Conservation (phyloP, 2,888 invertebrate genomes). For the Frankliniella fusca region DNA sequence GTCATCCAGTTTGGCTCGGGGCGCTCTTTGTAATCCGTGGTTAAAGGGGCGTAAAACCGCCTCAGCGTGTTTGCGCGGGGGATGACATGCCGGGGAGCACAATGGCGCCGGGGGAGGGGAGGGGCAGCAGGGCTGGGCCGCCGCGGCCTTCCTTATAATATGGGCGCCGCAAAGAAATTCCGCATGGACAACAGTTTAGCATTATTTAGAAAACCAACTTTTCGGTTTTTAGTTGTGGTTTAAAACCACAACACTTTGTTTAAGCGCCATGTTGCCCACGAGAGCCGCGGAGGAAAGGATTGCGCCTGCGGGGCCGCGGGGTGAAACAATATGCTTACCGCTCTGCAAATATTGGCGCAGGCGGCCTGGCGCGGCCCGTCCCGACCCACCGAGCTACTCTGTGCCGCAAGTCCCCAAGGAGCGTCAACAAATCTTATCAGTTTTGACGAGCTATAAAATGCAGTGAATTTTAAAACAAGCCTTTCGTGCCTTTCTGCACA, state of each 20-base stretch:
- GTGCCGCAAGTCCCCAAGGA: not conserved
- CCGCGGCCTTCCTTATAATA: no score
- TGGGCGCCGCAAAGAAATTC: no score
- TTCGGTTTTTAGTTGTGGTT: no score
- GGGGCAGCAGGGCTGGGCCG: no score
- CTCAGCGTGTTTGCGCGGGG: slow-evolving; percentile 3
- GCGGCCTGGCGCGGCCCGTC: not conserved
- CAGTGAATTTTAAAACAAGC: not conserved
- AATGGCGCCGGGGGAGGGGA: no score
- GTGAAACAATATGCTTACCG: slow-evolving; percentile 8
- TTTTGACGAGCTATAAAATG: slow-evolving; percentile 1
- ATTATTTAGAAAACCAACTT: no score
- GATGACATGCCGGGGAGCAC: not conserved
- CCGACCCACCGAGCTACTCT: not conserved
- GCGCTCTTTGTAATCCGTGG: slow-evolving; percentile 19
- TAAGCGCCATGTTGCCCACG: no score
- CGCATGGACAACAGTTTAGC: no score
- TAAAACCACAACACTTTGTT: no score
- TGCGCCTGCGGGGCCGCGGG: not conserved
- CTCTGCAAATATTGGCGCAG: slow-evolving; percentile 4
- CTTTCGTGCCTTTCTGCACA: not conserved
- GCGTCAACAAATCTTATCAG: slow-evolving; percentile 22
- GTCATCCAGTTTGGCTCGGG: slow-evolving; percentile 23
- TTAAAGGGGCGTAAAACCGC: slow-evolving; percentile 13
- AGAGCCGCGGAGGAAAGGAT: not conserved